These are phyloP conservation scores for Drosophila niveifrons DNA, from an alignment of 2,888 invertebrate species.

Conservation along the genomic window DNA sequence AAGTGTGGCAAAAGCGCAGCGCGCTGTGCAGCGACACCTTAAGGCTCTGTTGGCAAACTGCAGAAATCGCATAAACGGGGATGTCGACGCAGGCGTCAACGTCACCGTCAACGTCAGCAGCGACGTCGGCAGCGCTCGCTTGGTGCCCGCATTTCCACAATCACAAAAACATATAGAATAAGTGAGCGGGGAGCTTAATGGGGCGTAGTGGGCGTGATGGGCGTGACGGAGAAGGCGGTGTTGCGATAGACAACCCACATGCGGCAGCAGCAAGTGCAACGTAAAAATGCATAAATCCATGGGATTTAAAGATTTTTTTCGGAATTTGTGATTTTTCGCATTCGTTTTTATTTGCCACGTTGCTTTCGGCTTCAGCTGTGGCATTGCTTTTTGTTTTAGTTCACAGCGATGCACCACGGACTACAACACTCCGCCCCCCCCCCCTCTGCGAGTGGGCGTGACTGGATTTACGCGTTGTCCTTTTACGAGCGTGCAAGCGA, in stretches of 20 bases:
- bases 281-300: constrained; percentile 79
- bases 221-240: constrained; percentile 25
- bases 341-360: constrained; percentile 66
- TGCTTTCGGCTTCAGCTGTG: constrained; percentile 52
- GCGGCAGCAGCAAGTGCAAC: constrained; percentile 69
- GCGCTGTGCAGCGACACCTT: constrained; percentile 63
- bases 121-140: constrained; percentile 9
- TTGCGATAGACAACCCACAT: constrained; percentile 69
- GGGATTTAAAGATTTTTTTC: constrained; percentile 78
- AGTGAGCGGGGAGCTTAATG: constrained; percentile 36
- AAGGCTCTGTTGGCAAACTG: constrained; percentile 75
- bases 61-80: constrained; percentile 72
- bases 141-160: constrained; percentile 61
- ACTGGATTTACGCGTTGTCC: constrained; percentile 73
- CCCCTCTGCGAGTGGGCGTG: constrained; percentile 36
- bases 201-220: constrained; percentile 35
- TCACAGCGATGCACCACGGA: constrained; percentile 6
- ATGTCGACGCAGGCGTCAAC: constrained; percentile 23
- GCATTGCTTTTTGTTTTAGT: constrained; percentile 59
- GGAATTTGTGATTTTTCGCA: constrained; percentile 79
- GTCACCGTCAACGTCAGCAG: background rate
- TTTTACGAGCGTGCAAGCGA: constrained; percentile 24
- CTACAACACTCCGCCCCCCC: constrained; percentile 1
- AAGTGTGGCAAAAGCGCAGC: constrained; percentile 33
- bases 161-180: constrained; percentile 57